These are phyloP conservation scores for Tetragnatha montana DNA, from an alignment of 2,888 invertebrate genomes.

Conservation along the genomic window DNA sequence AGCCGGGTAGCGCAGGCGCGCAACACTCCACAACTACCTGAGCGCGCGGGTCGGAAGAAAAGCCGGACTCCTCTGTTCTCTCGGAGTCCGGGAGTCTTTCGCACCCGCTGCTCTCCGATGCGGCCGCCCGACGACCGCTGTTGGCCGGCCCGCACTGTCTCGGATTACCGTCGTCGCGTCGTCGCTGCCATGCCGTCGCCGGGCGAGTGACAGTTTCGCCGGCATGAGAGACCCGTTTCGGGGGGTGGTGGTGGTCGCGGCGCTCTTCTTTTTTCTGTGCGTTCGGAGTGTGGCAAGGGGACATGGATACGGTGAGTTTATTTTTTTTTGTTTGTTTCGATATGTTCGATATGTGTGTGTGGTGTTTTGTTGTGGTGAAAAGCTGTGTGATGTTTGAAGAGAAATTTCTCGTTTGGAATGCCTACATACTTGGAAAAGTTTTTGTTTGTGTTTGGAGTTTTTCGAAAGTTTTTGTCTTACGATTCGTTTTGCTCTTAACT, in stretches of 20 bases:
- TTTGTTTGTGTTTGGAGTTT: too few relatives aligned
- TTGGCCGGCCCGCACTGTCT: background rate
- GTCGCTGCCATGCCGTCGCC: background rate
- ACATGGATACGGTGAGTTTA: conserved; percentile 59
- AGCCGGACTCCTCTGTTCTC: conserved; percentile 38
- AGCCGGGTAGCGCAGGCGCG: conserved; percentile 43
- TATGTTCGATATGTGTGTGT: too few relatives aligned
- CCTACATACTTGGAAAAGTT: too few relatives aligned
- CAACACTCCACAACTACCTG: conserved; percentile 66
- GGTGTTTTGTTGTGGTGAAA: too few relatives aligned
- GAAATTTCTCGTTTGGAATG: too few relatives aligned
- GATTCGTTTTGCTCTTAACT: too few relatives aligned
- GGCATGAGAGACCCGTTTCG: conserved; percentile 56
- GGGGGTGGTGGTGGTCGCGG: conserved; percentile 45
- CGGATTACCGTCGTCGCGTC: conserved; percentile 12
- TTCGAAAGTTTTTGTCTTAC: too few relatives aligned
- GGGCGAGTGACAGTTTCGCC: conserved; percentile 53
- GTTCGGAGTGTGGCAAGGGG: conserved; percentile 21
- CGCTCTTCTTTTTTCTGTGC: conserved; percentile 41
- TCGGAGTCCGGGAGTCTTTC: conserved; percentile 40
- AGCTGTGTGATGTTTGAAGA: too few relatives aligned
- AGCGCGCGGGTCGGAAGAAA: conserved; percentile 55
- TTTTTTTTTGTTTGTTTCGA: background rate
- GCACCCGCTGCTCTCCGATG: conserved; percentile 3
- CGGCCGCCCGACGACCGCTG: conserved; percentile 6